Base-by-base conservation (phyloP, 1,140 invertebrate species). In the Tachypleus tridentatus region DNA sequence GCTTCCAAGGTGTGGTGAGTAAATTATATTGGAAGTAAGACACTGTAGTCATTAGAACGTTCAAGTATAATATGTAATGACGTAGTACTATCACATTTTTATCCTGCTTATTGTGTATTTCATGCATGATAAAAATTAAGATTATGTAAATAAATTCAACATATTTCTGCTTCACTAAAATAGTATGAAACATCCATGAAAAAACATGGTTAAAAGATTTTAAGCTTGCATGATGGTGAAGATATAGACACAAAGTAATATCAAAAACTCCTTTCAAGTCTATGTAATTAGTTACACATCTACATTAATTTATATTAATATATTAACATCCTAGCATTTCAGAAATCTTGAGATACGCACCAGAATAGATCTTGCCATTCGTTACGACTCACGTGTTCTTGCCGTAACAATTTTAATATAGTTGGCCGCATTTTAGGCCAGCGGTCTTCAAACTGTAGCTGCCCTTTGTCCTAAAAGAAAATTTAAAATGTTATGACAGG, bases 281-380 rank as follows among this genome's bases (percentile, higher is more conserved):
- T 49, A 66, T 69, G 6, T 50, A 51, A 4, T 4, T 50, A 61
- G 9, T 9, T 61, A 8, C 9, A 58, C 6, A 10, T 58, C 8
- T 9, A 51, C 5, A 9, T 10, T 61, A 61, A 7, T 10, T 51
- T 9, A 47, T 7, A 10, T 9, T 10, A 61, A 60, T 60, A 10
- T 8, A 9, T 11, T 60, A 50, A 49, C 0, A 5, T 6, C 3
- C 9, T 49, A 6, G 5, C 10, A 9, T 60, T 48, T 49, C 8
- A 60, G 47, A 54, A 4, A 7, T 47, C 47, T 7, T 4, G 10
- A 56, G 49, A 50, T 49, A 63, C 65, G 58, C 72, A 88, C 79
- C 91, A 96, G 79, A 98, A 98, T 67, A 98, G 79, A 76, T 96
- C 93, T 77, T 98, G 94, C 95, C 95, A 98, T 83, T 98, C 94